A percentile compares a stretch with the other conserved stretches of the same genome.
Evolutionary conservation across 1,140 invertebrate genomes (phyloP).

Genomic region (Microplitis demolitor): DNA sequence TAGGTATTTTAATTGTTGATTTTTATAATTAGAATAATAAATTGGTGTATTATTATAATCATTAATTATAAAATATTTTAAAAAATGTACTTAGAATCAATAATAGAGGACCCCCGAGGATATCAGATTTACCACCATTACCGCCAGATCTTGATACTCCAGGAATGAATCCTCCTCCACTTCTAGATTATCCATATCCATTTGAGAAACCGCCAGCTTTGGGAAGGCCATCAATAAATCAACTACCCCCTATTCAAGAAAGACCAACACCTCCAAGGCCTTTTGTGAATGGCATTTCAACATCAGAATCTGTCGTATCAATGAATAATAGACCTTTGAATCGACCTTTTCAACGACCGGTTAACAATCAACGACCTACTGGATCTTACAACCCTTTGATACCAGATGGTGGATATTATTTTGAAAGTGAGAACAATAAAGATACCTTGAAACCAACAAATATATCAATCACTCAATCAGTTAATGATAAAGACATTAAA

Average conservation of each 20-base stretch:
- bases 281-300: conserved; percentile 70
- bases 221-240: conserved; percentile 68
- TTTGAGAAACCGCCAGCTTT: conserved; percentile 61
- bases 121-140: conserved; percentile 72
- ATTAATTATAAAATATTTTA: not conserved
- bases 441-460: not conserved
- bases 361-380: conserved; percentile 53
- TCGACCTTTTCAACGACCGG: conserved; percentile 54
- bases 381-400: conserved; percentile 64
- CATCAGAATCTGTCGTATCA: conserved; percentile 77
- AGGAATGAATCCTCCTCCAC: conserved; percentile 60
- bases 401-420: conserved; percentile 37
- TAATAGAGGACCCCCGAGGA: conserved; percentile 83
- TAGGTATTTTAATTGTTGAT: conserved; percentile 37
- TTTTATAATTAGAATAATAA: not conserved
- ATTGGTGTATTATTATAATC: not conserved
- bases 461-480: conserved; percentile 1
- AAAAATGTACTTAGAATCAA: conserved; percentile 73
- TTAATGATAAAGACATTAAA: conserved; percentile 3
- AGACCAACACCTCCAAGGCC: conserved; percentile 58
- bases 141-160: conserved; percentile 73
- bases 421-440: conserved; percentile 37
- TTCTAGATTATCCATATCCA: conserved; percentile 52
- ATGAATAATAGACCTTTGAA: conserved; percentile 60
- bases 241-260: conserved; percentile 58